Evolutionary conservation across 1,140 invertebrate genomes (phyloP), one percentile per base, ranked within the genome.

Genomic region (Drosophila nigrodunni): DNA sequence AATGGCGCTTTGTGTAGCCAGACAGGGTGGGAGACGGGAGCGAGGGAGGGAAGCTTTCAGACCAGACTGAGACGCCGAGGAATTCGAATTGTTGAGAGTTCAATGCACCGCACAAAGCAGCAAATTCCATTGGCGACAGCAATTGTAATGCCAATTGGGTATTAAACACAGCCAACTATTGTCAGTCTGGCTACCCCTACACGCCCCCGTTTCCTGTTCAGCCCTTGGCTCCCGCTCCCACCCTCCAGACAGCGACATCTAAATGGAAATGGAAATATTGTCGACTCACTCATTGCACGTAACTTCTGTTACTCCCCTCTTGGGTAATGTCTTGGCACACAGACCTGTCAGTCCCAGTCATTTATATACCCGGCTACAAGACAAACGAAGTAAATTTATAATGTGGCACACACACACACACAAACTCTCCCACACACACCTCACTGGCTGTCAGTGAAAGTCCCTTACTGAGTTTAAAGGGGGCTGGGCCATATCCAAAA

Each of bases 91-190:
- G 65, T 41, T 18, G 35, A 52, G 18, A 34, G 71, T 74, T 74
- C 71, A 74, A 69, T 69, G 71, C 57, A 74, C 65, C 69, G 49
- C 68, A 39, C 25, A 30, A 30, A 35, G 49, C 67, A 43, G 67
- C 58, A 52, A 62, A 70, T 70, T 57, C 58, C 30, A 52, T 50
- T 65, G 41, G 34, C 49, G 11, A 58, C 66, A 69, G 66, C 58
- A 66, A 70, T 74, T 70, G 72, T 74, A 74, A 74, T 70, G 72
- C 72, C 72, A 74, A 74, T 74, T 69, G 71, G 57, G 49, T 57
- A 74, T 74, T 74, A 69, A 74, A 69, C 65, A 46, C 65, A 74
- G 72, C 72, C 72, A 74, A 74, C 72, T 74, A 70, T 70, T 64
- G 58, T 74, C 44, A 52, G 65, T 49, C 52, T 58, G 50, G 15